Percentiles rank a stretch among this genome's conserved stretches.
Conservation (phyloP, 2,113 vertebrate genomes). For the Eublepharis macularius region DNA sequence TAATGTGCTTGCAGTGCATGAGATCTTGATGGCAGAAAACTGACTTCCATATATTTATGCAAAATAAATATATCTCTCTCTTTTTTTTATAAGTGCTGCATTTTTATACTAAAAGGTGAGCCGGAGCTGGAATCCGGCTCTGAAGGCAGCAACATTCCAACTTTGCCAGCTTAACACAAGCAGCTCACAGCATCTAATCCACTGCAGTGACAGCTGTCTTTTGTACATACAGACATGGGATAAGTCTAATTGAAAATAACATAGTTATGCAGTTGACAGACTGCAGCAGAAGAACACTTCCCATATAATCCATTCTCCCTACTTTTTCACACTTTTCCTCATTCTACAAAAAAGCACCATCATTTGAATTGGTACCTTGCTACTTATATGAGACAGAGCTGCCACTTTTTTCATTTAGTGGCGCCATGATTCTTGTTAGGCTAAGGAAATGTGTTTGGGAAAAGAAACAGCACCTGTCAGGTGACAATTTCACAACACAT, state of each 20-base stretch:
- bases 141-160: slow-evolving; percentile 11
- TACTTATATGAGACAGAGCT: slow-evolving; percentile 37
- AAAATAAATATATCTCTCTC: not conserved
- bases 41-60: slow-evolving; percentile 18
- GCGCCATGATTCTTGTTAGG: slow-evolving; percentile 1
- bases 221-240: slow-evolving; percentile 42
- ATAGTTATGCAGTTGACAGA: slow-evolving; percentile 54
- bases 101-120: slow-evolving; percentile 39
- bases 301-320: not conserved
- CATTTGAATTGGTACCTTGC: not conserved
- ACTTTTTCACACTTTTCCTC: not conserved
- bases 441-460: not conserved
- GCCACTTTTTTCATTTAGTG: slow-evolving; percentile 28
- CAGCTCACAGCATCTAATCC: slow-evolving; percentile 22
- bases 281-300: not conserved
- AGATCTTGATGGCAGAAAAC: not conserved
- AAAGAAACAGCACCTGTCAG: slow-evolving; percentile 23
- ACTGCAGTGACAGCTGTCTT: slow-evolving; percentile 48
- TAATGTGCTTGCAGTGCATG: slow-evolving; percentile 19
- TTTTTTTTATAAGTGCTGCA: slow-evolving; percentile 26
- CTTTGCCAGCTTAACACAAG: slow-evolving; percentile 41
- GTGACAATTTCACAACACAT: slow-evolving; percentile 27
- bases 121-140: not conserved
- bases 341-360: slow-evolving; percentile 22
- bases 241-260: slow-evolving; percentile 59